phyloP scores from a whole-genome alignment of 2,113 vertebrate genomes.

The Coturnix japonica region DNA sequence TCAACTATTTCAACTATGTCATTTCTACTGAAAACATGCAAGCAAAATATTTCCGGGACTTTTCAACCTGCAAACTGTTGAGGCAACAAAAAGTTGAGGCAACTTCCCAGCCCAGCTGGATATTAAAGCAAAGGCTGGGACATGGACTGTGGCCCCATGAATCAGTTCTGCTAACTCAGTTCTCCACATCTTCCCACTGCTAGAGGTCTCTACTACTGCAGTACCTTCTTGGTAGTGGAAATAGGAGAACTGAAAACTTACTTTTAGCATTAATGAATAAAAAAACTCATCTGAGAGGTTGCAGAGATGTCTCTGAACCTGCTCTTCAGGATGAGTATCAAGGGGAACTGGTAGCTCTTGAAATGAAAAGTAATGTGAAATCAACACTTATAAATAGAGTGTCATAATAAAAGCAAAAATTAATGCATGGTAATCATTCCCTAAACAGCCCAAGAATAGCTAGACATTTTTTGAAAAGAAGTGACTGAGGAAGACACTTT shows the following conservation, averaged over 20 bases:
- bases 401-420: slow-evolving; percentile 69
- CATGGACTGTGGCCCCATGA: neutral
- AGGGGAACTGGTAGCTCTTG: slow-evolving; percentile 49
- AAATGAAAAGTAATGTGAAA: slow-evolving; percentile 56
- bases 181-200: neutral
- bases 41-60: neutral
- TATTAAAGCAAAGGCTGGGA: neutral
- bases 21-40: neutral
- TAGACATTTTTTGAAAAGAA: slow-evolving; percentile 68
- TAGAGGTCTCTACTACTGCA: neutral
- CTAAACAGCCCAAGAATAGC: slow-evolving; percentile 55
- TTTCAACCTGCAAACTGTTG: neutral
- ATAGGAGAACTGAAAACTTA: neutral
- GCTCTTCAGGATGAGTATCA: neutral
- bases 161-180: neutral
- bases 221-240: neutral
- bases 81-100: neutral
- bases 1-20: neutral
- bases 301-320: neutral
- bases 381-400: slow-evolving; percentile 61
- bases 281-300: neutral
- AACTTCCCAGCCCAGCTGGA: neutral
- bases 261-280: neutral
- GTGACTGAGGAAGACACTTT: slow-evolving; percentile 42
- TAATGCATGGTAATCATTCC: slow-evolving; percentile 70